Evolutionary conservation across 2,113 vertebrate species (phyloP).

Genomic region (Rhinolophus sinicus): DNA sequence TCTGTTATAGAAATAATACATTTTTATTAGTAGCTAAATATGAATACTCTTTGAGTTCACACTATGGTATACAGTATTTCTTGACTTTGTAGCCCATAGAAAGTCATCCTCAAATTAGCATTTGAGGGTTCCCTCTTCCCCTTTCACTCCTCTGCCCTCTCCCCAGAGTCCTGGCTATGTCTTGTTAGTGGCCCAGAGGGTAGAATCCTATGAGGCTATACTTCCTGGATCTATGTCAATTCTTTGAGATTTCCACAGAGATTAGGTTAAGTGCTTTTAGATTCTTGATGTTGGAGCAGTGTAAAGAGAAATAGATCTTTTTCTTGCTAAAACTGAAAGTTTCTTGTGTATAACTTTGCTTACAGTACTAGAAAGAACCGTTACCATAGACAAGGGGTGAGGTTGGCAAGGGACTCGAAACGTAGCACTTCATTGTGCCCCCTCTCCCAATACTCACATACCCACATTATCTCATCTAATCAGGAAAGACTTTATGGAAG

Average conservation of each 20-base stretch:
- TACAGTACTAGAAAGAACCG: neutral
- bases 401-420: neutral
- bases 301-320: neutral
- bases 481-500: neutral
- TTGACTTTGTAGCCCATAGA: neutral
- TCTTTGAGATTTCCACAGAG: slow-evolving; percentile 5
- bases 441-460: neutral
- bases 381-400: neutral
- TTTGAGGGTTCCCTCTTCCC: neutral
- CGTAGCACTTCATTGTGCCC: neutral
- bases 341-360: neutral
- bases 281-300: neutral
- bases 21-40: neutral
- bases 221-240: neutral
- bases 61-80: neutral
- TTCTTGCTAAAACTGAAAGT: neutral
- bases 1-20: neutral
- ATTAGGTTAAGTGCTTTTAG: neutral
- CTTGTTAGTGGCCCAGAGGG: neutral
- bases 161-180: neutral
- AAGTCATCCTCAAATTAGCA: slow-evolving; percentile 14
- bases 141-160: neutral
- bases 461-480: neutral
- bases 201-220: neutral
- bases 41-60: neutral